Evolutionary conservation across 2,113 vertebrate genomes (phyloP), one percentile per base, ranked within the genome.

Genomic region (Chaenogobius annularis): DNA sequence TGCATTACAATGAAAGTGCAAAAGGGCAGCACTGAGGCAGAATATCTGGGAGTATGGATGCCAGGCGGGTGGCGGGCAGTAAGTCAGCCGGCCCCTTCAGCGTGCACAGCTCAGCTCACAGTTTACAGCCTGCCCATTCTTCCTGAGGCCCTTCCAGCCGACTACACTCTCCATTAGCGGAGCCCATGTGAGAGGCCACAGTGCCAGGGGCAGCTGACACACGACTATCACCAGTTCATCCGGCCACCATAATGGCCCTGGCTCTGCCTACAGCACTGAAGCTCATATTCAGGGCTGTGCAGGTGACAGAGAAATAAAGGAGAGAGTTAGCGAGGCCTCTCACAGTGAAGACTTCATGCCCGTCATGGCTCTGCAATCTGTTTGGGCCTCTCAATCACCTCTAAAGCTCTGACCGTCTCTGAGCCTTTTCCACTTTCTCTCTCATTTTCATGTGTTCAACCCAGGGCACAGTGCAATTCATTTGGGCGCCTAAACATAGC

Each of bases 61-160:
- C 84, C 87, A 86, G 83, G 71, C 79, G 82, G 87, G 78, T 78
- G 74, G 58, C 26, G 13, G 76, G 84, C 84, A 78, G 85, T 87
- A 88, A 90, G 85, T 86, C 89, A 89, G 83, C 77, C 88, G 85
- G 82, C 86, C 87, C 86, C 82, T 90, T 87, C 84, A 83, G 82
- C 84, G 88, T 79, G 85, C 83, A 85, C 87, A 84, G 85, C 85
- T 83, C 85, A 80, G 82, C 84, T 88, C 84, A 78, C 84, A 88
- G 83, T 91, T 90, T 90, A 89, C 87, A 87, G 82, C 85, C 83
- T 79, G 85, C 87, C 90, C 89, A 83, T 90, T 93, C 86, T 82
- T 92, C 88, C 86, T 85, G 73, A 79, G 85, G 88, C 79, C 80
- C 73, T 85, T 75, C 68, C 80, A 85, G 79, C 70, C 79, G 79